Conservation (phyloP, 2,888 invertebrate species). For the Mamestra brassicae region DNA sequence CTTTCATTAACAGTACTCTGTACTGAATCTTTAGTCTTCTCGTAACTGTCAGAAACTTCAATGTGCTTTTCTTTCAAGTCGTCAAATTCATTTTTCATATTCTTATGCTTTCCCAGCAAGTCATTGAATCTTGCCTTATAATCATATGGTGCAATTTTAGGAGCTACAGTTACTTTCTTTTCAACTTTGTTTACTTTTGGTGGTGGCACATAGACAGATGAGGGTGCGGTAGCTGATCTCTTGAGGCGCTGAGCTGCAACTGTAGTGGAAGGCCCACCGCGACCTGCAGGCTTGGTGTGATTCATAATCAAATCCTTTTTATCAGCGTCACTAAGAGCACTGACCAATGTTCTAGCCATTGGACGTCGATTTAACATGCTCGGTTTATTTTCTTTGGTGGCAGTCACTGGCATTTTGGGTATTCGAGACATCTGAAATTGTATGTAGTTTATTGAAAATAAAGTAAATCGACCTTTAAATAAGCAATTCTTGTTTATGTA, state of each 20-base stretch:
- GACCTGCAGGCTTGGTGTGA: constrained; percentile 81
- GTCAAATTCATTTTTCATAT: constrained; percentile 88
- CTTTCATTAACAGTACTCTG: constrained; percentile 79
- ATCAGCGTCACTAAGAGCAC: constrained; percentile 83
- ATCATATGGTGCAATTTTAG: constrained; percentile 92
- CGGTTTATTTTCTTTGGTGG: constrained; percentile 84
- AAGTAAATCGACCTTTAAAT: background rate
- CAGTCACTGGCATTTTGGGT: constrained; percentile 81
- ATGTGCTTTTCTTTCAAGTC: constrained; percentile 89
- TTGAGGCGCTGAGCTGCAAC: constrained; percentile 80
- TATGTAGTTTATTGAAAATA: background rate
- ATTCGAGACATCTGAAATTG: constrained; percentile 87
- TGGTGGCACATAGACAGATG: constrained; percentile 72
- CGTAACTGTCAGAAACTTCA: constrained; percentile 88
- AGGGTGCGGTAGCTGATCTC: constrained; percentile 82
- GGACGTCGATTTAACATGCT: constrained; percentile 76
- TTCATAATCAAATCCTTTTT: constrained; percentile 84
- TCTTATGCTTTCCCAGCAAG: constrained; percentile 91
- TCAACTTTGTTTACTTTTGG: constrained; percentile 82
- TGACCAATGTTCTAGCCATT: constrained; percentile 77
- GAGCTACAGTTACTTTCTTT: constrained; percentile 84
- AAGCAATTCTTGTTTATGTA: too few species aligned
- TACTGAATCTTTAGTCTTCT: constrained; percentile 85
- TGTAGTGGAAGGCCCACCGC: constrained; percentile 68
- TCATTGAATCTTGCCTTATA: constrained; percentile 92